A percentile compares a stretch with the other conserved stretches of the same genome.
These are phyloP conservation scores for Drosophila suzukii DNA, from an alignment of 1,140 invertebrate genomes.

Conservation along the genomic window DNA sequence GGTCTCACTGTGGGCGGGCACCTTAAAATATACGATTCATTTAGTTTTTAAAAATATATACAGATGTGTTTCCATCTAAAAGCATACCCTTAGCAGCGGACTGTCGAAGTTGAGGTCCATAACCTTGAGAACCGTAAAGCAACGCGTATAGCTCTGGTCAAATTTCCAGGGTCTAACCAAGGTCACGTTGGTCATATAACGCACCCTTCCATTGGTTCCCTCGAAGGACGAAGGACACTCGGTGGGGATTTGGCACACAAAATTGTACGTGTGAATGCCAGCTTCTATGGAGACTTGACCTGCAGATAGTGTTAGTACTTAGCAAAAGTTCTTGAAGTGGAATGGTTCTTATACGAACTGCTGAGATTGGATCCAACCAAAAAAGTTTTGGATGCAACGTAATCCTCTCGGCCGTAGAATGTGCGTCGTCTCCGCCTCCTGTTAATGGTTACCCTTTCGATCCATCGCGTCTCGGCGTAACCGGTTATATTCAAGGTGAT, in stretches of 20 bases:
- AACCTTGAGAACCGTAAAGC: conserved; percentile 89
- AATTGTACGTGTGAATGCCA: conserved; percentile 87
- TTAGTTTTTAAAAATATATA: background rate
- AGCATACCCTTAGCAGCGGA: conserved; percentile 59
- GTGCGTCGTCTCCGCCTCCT: conserved; percentile 14
- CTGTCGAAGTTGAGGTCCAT: conserved; percentile 89
- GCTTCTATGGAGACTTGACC: conserved; percentile 65
- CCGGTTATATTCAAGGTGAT: conserved; percentile 67
- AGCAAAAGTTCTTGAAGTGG: conserved; percentile 62
- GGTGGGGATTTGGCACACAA: conserved; percentile 86
- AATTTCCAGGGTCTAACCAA: conserved; percentile 91
- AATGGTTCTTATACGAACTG: conserved; percentile 70
- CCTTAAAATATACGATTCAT: conserved; percentile 11
- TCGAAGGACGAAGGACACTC: conserved; percentile 89
- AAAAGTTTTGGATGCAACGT: conserved; percentile 71
- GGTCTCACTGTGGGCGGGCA: conserved; percentile 55
- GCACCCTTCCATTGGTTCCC: conserved; percentile 88
- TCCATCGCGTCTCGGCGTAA: conserved; percentile 68
- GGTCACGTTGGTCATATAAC: conserved; percentile 88
- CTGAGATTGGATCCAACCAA: conserved; percentile 67
- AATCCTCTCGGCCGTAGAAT: conserved; percentile 71
- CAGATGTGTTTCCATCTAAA: background rate
- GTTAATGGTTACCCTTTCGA: conserved; percentile 30
- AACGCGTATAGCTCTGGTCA: conserved; percentile 89
- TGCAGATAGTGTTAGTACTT: background rate